Percentiles rank a stretch among this genome's conserved stretches.
phyloP scores from a whole-genome alignment of 2,888 invertebrate genomes.

The Diaperis boleti region DNA sequence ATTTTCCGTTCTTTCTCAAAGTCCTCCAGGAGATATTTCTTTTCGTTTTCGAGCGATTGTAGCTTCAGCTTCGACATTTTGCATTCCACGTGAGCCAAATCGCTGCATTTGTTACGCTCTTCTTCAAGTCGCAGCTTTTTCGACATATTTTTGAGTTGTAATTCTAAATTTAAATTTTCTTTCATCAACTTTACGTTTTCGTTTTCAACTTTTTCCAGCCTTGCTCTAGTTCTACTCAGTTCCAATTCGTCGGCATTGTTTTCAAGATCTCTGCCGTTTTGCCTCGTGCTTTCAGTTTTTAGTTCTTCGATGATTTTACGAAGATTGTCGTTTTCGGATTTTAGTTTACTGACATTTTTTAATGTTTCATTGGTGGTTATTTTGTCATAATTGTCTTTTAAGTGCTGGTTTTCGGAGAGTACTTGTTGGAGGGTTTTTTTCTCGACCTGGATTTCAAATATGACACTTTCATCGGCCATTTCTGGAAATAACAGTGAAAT shows the following conservation, averaged over 20 bases:
- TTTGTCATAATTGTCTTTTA: slow-evolving; percentile 32
- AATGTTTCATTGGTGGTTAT: slow-evolving; percentile 12
- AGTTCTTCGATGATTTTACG: slow-evolving; percentile 14
- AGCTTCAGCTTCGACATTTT: slow-evolving; percentile 37
- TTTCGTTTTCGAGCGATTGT: slow-evolving; percentile 30
- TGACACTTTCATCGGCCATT: slow-evolving; percentile 31
- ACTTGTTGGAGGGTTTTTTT: slow-evolving; percentile 32
- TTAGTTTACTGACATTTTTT: slow-evolving; percentile 8
- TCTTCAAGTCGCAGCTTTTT: slow-evolving; percentile 21
- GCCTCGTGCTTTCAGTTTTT: background rate
- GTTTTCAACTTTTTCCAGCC: background rate
- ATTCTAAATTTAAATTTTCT: slow-evolving; percentile 29
- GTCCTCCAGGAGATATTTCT: slow-evolving; percentile 29
- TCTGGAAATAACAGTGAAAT: slow-evolving; percentile 1
- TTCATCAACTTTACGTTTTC: slow-evolving; percentile 26
- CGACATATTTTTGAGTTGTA: slow-evolving; percentile 2
- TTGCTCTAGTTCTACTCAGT: slow-evolving; percentile 3
- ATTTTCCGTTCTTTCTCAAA: slow-evolving; percentile 32
- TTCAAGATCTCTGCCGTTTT: too few species aligned
- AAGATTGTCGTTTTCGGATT: slow-evolving; percentile 2
- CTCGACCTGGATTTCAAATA: slow-evolving; percentile 42
- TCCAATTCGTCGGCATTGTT: too few species aligned
- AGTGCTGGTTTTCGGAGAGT: slow-evolving; percentile 33
- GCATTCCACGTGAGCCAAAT: slow-evolving; percentile 32
- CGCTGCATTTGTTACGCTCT: slow-evolving; percentile 22